Conservation (phyloP, 2,113 vertebrate species). For the Emydura subglobosa region DNA sequence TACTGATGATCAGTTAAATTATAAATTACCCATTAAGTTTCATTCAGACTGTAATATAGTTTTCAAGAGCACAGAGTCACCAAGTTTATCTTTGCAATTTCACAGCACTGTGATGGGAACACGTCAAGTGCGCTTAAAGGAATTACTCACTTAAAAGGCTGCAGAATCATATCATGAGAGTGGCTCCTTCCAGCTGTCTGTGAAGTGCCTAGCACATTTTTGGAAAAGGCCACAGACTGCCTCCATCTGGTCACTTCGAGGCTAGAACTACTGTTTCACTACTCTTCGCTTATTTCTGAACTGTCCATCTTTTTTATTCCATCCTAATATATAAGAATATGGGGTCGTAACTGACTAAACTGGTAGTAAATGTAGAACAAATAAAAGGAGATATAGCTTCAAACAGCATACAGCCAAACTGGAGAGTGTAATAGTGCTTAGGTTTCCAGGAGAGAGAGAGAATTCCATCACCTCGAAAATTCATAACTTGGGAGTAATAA, state of each 20-base stretch:
- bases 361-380: not conserved
- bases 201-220: not conserved
- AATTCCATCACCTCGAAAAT: not conserved
- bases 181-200: slow-evolving; percentile 1
- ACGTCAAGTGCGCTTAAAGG: slow-evolving; percentile 27
- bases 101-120: not conserved
- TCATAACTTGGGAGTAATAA: not conserved
- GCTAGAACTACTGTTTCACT: not conserved
- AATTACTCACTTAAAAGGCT: not conserved
- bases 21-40: slow-evolving; percentile 24
- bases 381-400: not conserved
- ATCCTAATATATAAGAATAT: not conserved
- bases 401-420: not conserved
- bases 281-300: not conserved
- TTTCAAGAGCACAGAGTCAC: not conserved
- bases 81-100: not conserved
- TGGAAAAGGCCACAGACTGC: not conserved
- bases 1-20: not conserved
- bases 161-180: not conserved
- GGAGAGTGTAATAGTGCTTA: not conserved
- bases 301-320: not conserved
- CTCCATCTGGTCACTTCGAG: not conserved
- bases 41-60: not conserved
- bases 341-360: rapidly evolving
- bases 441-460: not conserved